A percentile compares a stretch with the other conserved stretches of the same genome.
Conservation (phyloP, 2,888 invertebrate genomes). For the Eilema griseolum region DNA sequence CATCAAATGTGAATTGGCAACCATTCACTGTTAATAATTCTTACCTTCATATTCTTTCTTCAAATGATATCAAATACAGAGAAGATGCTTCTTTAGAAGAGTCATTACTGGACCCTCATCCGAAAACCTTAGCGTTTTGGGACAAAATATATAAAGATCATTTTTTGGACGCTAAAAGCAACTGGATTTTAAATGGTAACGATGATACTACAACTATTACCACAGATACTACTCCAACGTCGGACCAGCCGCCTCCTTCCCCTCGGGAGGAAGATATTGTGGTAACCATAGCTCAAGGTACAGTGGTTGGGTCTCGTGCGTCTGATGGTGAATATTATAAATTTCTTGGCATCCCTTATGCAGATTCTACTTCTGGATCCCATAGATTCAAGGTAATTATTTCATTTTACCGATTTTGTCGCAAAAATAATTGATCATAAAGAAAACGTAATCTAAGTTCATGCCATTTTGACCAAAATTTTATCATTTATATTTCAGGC, state of each 20-base stretch:
- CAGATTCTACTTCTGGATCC: conserved; percentile 73
- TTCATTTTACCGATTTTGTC: too few relatives aligned
- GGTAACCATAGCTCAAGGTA: conserved; percentile 69
- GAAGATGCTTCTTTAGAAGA: conserved; percentile 59
- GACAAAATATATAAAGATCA: conserved; percentile 66
- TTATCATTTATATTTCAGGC: conserved; percentile 65
- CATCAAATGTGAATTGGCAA: conserved; percentile 64
- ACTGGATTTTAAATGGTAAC: conserved; percentile 61
- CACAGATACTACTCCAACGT: background rate
- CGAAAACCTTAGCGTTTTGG: conserved; percentile 67
- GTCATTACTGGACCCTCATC: conserved; percentile 62
- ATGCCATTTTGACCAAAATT: background rate
- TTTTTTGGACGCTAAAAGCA: conserved; percentile 72
- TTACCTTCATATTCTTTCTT: conserved; percentile 65
- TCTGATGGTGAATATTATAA: conserved; percentile 63
- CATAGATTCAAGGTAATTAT: conserved; percentile 74
- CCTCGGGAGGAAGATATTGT: conserved; percentile 1
- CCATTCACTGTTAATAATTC: conserved; percentile 54
- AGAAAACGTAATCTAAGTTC: too few relatives aligned
- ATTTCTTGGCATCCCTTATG: conserved; percentile 79
- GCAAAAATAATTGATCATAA: too few relatives aligned
- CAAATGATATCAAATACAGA: conserved; percentile 55
- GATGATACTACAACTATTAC: conserved; percentile 8
- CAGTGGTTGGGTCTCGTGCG: conserved; percentile 63
- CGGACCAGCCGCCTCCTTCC: background rate